Conservation (phyloP, 2,797 vertebrate species). For the Mormyrus proboscirostris region DNA sequence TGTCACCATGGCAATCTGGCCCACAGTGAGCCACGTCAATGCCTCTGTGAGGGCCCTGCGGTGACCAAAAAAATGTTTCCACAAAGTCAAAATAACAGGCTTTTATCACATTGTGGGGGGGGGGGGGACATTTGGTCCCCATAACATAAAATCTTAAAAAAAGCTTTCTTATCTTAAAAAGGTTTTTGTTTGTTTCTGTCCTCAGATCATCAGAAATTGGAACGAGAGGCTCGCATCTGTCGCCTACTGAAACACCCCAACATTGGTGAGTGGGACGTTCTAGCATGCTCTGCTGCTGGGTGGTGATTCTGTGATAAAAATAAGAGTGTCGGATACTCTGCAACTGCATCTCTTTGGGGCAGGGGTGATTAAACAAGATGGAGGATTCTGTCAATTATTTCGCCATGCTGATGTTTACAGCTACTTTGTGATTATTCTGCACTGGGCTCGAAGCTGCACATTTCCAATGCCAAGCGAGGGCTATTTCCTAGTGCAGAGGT, state of each 20-base stretch:
- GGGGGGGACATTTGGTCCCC: background rate
- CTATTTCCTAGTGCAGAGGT: background rate
- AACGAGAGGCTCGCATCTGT: constrained; percentile 95
- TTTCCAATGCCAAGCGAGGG: background rate
- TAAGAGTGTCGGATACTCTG: background rate
- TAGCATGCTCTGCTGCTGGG: background rate
- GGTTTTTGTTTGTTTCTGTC: constrained; percentile 24
- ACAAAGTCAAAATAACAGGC: background rate
- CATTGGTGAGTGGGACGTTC: constrained; percentile 74
- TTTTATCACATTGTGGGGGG: background rate
- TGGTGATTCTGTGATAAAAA: background rate
- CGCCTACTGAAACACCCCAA: constrained; percentile 94
- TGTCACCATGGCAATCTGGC: background rate
- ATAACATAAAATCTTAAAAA: background rate
- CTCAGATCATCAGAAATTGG: constrained; percentile 96
- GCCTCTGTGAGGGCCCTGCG: background rate
- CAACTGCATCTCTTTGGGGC: background rate
- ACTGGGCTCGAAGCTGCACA: background rate
- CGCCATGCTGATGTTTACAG: background rate
- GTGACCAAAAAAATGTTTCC: background rate
- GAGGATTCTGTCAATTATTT: background rate
- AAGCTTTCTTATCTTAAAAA: background rate
- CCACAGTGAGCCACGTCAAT: background rate
- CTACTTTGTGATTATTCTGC: background rate
- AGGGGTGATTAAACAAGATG: background rate